A percentile compares a stretch with the other conserved stretches of the same genome.
Evolutionary conservation across 2,888 invertebrate species (phyloP).

Genomic region (Polyommatus iphigenia): DNA sequence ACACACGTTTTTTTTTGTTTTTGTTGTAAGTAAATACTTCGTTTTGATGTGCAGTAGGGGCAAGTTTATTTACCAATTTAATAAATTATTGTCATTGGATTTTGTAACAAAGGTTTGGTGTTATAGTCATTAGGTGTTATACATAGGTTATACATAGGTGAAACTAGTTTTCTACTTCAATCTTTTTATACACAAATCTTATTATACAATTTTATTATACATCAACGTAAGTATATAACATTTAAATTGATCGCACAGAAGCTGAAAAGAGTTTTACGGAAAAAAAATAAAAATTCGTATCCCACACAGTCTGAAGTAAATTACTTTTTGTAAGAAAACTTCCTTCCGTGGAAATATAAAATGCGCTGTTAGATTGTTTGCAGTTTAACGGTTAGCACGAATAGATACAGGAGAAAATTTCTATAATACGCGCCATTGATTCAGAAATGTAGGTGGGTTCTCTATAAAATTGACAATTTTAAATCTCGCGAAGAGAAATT

Average conservation of each 20-base stretch:
- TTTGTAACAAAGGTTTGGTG: no score
- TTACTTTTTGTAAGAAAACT: constrained; percentile 30
- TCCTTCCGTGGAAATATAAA: constrained; percentile 26
- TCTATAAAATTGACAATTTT: constrained; percentile 24
- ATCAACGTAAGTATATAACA: background rate
- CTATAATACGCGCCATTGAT: constrained; percentile 23
- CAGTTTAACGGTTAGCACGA: constrained; percentile 31
- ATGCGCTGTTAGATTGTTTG: constrained; percentile 30
- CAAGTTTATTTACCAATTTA: no score
- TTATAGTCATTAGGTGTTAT: no score
- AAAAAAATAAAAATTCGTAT: constrained; percentile 11
- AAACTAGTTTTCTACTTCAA: background rate
- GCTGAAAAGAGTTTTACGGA: background rate
- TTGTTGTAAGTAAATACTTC: background rate
- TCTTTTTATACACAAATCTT: background rate
- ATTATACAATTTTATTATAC: background rate
- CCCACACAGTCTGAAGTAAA: constrained; percentile 3
- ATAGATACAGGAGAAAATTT: constrained; percentile 25
- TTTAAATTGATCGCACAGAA: background rate
- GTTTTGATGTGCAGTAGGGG: no score
- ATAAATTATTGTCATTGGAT: no score
- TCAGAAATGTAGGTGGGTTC: constrained; percentile 20
- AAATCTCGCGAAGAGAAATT: background rate
- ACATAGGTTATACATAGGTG: no score
- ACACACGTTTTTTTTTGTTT: background rate